Conservation (phyloP, 2,113 vertebrate genomes). For the Octodon degus region DNA sequence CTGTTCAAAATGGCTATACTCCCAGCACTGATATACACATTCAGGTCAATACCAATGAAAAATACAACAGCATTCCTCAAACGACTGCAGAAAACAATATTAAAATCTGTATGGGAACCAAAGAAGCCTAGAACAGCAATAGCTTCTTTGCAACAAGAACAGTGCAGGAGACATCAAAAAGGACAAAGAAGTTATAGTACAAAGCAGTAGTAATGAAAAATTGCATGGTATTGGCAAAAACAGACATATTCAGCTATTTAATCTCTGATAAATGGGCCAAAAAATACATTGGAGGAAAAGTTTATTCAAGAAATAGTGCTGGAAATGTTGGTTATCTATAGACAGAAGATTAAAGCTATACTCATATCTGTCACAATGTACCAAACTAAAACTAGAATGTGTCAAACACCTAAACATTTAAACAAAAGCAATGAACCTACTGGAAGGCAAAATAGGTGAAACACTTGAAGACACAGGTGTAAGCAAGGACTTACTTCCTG, state of each 20-base stretch:
- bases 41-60: background rate
- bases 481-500: background rate
- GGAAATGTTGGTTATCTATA: background rate
- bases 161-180: background rate
- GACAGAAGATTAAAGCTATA: background rate
- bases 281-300: background rate
- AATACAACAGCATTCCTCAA: background rate
- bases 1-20: background rate
- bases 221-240: background rate
- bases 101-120: background rate
- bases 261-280: background rate
- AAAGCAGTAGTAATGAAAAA: background rate
- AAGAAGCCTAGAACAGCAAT: background rate
- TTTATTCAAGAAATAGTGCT: background rate
- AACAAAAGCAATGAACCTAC: background rate
- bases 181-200: background rate
- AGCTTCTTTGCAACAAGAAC: background rate
- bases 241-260: background rate
- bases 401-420: background rate
- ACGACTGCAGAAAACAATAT: background rate
- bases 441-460: background rate
- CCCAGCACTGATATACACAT: background rate
- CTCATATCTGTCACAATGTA: background rate
- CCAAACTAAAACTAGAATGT: background rate
- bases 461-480: background rate